Evolutionary conservation across 64 coral and sea anemone species (phyloP).

Genomic region (Stichodactyla mertensii): DNA sequence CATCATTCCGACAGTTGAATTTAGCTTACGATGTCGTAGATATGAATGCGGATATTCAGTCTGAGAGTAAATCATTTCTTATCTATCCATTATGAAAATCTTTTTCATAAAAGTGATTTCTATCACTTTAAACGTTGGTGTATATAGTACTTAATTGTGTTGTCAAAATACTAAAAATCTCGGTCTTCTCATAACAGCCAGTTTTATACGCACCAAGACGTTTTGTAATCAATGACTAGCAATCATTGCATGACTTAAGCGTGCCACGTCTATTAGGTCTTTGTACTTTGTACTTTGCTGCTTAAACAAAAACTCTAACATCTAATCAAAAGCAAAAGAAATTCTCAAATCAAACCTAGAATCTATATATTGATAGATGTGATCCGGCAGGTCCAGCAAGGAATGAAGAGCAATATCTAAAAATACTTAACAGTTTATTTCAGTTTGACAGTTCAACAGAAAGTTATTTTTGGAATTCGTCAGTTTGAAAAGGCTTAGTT

Average conservation of each 20-base stretch:
- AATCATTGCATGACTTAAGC: not conserved
- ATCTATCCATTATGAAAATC: not conserved
- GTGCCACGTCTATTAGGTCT: conserved; percentile 4
- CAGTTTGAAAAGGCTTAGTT: no score
- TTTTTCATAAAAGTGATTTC: no score
- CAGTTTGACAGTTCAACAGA: not conserved
- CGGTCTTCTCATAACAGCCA: not conserved
- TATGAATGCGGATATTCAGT: not conserved
- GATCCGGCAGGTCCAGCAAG: no score
- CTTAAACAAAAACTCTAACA: not conserved
- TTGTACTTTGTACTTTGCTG: not conserved
- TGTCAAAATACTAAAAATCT: no score
- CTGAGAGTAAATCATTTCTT: not conserved
- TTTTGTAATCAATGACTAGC: not conserved
- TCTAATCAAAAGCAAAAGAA: no score
- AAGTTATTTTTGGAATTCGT: not conserved
- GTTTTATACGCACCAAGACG: not conserved
- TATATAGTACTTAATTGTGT: no score
- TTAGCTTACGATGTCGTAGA: not conserved
- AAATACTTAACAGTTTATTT: not conserved
- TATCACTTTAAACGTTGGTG: no score
- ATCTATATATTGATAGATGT: not conserved
- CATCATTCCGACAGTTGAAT: not conserved
- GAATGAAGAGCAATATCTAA: no score
- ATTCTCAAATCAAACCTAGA: not conserved